These are phyloP conservation scores for Zootoca vivipara DNA, from an alignment of 2,113 vertebrate species.

Conservation along the genomic window DNA sequence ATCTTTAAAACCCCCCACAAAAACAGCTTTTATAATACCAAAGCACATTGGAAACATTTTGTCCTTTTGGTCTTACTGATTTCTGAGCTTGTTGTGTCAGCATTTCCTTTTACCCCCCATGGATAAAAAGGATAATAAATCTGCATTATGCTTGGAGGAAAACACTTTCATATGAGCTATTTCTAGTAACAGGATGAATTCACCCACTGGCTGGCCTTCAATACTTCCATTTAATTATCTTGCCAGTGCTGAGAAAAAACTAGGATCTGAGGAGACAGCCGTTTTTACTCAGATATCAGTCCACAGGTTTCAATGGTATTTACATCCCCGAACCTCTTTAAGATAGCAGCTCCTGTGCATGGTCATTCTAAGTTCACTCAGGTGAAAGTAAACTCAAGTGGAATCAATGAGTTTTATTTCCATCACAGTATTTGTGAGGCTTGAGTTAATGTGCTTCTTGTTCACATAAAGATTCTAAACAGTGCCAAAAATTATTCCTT, in stretches of 20 bases:
- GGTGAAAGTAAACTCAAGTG: neutral
- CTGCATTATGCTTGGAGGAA: conserved; percentile 57
- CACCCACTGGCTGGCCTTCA: conserved; percentile 50
- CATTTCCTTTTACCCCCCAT: conserved; percentile 42
- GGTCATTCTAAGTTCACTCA: neutral
- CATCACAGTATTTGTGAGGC: neutral
- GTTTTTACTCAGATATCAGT: neutral
- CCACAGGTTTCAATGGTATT: neutral
- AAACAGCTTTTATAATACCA: conserved; percentile 42
- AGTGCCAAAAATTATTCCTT: neutral
- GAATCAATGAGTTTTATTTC: neutral
- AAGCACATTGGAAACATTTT: conserved; percentile 46
- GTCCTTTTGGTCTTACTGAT: conserved; percentile 46
- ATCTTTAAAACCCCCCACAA: too few species aligned
- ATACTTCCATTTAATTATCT: conserved; percentile 9
- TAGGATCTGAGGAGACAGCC: neutral
- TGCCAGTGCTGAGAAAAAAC: neutral
- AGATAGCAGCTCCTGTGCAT: neutral
- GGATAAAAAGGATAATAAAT: conserved; percentile 49
- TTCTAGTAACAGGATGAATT: conserved; percentile 61
- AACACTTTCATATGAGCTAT: conserved; percentile 56
- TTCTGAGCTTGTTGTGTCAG: conserved; percentile 57
- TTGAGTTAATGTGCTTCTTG: neutral
- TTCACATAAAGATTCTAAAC: neutral
- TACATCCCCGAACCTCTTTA: neutral